These are phyloP conservation scores for Polylopha cassiicola DNA, from an alignment of 2,888 invertebrate species.

Conservation along the genomic window DNA sequence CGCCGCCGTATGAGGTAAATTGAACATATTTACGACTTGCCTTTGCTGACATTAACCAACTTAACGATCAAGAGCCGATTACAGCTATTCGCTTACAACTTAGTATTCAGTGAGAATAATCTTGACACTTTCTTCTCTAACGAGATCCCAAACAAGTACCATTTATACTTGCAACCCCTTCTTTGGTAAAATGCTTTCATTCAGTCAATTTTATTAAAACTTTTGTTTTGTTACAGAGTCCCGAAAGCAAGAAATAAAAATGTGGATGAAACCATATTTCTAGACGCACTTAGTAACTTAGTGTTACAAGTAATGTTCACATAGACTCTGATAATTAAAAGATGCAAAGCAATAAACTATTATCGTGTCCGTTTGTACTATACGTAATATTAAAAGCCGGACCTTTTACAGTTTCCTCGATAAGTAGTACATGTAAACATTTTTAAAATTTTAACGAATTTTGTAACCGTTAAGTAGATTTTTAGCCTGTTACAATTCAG, in stretches of 20 bases:
- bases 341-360: conserved; percentile 13
- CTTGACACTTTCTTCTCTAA: conserved; percentile 6
- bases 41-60: conserved; percentile 20
- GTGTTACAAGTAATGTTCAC: neutral
- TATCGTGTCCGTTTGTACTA: conserved; percentile 10
- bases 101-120: conserved; percentile 7
- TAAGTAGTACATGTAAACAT: conserved; percentile 7
- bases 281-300: conserved; percentile 1
- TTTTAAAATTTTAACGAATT: conserved; percentile 17
- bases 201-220: neutral
- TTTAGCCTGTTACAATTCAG: conserved; percentile 9
- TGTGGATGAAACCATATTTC: too few species aligned
- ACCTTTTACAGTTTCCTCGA: conserved; percentile 2
- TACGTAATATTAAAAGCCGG: neutral
- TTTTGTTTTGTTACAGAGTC: conserved; percentile 51
- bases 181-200: neutral
- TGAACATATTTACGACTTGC: conserved; percentile 29
- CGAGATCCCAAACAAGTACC: too few species aligned
- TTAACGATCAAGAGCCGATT: conserved; percentile 21
- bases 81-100: conserved; percentile 13
- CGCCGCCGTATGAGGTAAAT: conserved; percentile 79
- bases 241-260: conserved; percentile 55
- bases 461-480: conserved; percentile 20
- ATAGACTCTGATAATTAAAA: neutral
- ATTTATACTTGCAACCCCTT: too few species aligned